Evolutionary conservation across 2,888 invertebrate genomes (phyloP), one percentile per base, ranked within the genome.

Genomic region (Pristionchus japonicus): DNA sequence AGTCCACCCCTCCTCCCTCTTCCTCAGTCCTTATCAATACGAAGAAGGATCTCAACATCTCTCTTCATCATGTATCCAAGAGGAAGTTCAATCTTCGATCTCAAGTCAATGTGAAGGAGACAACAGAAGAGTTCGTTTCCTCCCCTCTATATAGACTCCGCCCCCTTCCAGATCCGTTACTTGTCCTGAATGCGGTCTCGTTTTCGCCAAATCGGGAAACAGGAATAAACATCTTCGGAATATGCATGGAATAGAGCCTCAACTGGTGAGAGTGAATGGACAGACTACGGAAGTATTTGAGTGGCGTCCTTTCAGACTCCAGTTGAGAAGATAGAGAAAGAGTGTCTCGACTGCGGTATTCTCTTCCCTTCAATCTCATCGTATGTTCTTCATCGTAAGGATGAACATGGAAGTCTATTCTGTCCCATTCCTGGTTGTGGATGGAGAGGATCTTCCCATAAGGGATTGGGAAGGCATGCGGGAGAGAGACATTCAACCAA

Each of bases 381-480:
- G 1, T 64, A 64, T 15, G 9, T 31, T 1, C 6, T 6, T 11
- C 64, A 64, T 31, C 27, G 64, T 9, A 64, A 27, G 27, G 64
- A 64, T 31, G 64, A 64, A 27, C 64, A 64, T 31, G 64, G 64
- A 64, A 64, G 27, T 64, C 27, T 64, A 7, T 64, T 64, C 64
- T 64, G 64, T 13, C 64, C 64, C 13, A 27, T 64, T 64, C 4
- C 31, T 7, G 64, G 64, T 3, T 64, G 64, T 31, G 31, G 15
- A 27, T 64, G 64, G 64, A 64, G 64, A 64, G 64, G 64, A 64
- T 64, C 64, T 31, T 64, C 64, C 11, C 64, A 64, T 64, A 64
- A 31, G 17, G 64, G 64, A 27, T 64, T 64, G 64, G 64, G 64
- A 15, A 64, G 15, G 31, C 64, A 64, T 31, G 64, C 64, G 7